These are phyloP conservation scores for Paramormyrops hopkinsi DNA, from an alignment of 2,797 vertebrate genomes.

Conservation along the genomic window DNA sequence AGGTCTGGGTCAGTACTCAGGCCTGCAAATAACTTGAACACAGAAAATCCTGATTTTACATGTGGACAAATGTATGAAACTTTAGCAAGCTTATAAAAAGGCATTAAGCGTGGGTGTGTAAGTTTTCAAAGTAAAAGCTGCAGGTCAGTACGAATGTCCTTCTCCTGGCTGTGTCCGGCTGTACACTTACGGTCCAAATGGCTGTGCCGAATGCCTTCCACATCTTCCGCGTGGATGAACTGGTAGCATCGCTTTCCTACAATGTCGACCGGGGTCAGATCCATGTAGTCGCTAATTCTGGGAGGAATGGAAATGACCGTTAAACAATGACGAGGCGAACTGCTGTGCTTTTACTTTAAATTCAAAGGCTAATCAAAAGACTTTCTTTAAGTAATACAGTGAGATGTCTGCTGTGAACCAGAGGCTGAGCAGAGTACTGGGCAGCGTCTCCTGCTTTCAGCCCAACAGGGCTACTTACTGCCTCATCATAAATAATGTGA, in stretches of 20 bases:
- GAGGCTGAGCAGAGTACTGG: not conserved
- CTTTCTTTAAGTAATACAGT: not conserved
- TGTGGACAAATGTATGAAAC: not conserved
- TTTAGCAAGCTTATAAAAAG: not conserved
- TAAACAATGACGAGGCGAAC: not conserved
- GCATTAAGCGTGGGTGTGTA: not conserved
- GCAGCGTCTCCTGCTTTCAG: constrained; percentile 6
- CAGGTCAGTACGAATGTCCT: not conserved
- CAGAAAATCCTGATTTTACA: not conserved
- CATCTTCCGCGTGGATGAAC: constrained; percentile 96
- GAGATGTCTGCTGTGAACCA: not conserved
- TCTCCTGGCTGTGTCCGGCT: not conserved
- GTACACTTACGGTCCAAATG: constrained; percentile 91
- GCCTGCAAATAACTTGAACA: not conserved
- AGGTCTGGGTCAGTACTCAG: not conserved
- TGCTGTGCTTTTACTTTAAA: not conserved
- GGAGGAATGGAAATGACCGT: constrained; percentile 10
- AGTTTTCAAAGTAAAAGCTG: not conserved
- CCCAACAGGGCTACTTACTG: constrained; percentile 22
- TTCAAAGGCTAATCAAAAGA: not conserved
- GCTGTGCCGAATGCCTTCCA: constrained; percentile 90
- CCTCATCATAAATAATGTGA: constrained; percentile 56
- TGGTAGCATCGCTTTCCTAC: constrained; percentile 97
- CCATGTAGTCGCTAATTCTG: constrained; percentile 99
- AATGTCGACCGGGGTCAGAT: constrained; percentile 91